phyloP scores from a whole-genome alignment of 2,888 invertebrate genomes.

The Sphecodes monilicornis region DNA sequence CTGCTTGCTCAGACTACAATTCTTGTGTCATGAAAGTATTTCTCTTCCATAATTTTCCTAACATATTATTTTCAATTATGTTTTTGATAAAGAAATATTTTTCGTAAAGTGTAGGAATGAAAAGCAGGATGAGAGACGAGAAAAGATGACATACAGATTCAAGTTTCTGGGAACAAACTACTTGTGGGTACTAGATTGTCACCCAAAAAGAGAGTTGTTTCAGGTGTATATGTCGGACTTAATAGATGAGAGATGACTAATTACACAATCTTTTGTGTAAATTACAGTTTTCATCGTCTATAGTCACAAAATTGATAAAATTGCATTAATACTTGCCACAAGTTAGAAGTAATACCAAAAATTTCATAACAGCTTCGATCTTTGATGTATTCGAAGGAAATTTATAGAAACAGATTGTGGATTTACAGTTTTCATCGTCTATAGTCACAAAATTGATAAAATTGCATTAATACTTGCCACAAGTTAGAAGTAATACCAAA shows the following conservation, averaged over 20 bases:
- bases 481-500: neutral
- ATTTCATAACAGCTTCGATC: neutral
- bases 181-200: too few relatives aligned
- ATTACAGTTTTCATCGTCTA: neutral
- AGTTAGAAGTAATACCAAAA: neutral
- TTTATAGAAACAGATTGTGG: neutral
- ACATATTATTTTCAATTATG: neutral
- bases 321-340: too few relatives aligned
- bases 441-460: neutral
- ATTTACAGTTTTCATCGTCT: neutral
- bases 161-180: neutral
- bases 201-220: neutral
- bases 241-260: too few relatives aligned
- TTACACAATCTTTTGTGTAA: too few relatives aligned
- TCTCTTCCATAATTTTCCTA: too few relatives aligned
- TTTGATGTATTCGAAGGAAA: neutral
- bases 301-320: neutral
- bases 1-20: too few relatives aligned
- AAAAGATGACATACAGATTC: too few relatives aligned
- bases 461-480: too few relatives aligned
- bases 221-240: neutral
- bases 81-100: neutral
- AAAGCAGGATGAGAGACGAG: too few relatives aligned
- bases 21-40: too few relatives aligned
- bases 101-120: too few relatives aligned